Evolutionary conservation across 2,888 invertebrate genomes (phyloP).

Genomic region (Iselma pallidipennis): DNA sequence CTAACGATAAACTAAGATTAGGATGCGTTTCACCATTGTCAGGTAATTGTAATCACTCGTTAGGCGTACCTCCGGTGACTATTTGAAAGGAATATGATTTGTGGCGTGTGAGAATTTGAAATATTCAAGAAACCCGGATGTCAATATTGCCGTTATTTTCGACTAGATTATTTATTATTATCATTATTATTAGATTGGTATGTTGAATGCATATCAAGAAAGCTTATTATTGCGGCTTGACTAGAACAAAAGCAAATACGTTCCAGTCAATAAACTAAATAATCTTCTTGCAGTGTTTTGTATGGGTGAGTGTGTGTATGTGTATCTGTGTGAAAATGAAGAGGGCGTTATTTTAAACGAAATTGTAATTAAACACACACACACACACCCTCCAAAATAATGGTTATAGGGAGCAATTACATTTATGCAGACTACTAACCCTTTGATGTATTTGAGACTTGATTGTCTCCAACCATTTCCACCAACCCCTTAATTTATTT

Average conservation of each 20-base stretch:
- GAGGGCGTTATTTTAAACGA: constrained; percentile 34
- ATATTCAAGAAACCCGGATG: too few relatives aligned
- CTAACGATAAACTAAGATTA: too few relatives aligned
- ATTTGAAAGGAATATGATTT: too few relatives aligned
- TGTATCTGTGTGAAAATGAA: constrained; percentile 19
- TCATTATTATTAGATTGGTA: too few relatives aligned
- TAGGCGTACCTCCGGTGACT: too few relatives aligned
- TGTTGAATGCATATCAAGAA: background rate
- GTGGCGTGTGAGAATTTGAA: too few relatives aligned
- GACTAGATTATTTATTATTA: too few relatives aligned
- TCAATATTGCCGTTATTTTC: too few relatives aligned
- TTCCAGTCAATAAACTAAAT: constrained; percentile 6
- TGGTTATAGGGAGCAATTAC: constrained; percentile 41
- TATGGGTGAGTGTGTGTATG: too few relatives aligned
- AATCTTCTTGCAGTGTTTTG: constrained; percentile 12
- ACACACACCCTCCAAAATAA: constrained; percentile 37
- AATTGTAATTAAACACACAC: constrained; percentile 39
- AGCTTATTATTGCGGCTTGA: background rate
- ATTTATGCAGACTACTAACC: constrained; percentile 38
- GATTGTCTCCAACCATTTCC: constrained; percentile 29
- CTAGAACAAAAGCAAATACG: background rate
- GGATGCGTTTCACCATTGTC: too few relatives aligned
- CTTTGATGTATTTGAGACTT: constrained; percentile 34
- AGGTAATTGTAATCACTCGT: too few relatives aligned
- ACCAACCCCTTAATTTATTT: too few relatives aligned